These are phyloP conservation scores for Gopherus flavomarginatus DNA, from an alignment of 2,113 vertebrate genomes.

Conservation along the genomic window DNA sequence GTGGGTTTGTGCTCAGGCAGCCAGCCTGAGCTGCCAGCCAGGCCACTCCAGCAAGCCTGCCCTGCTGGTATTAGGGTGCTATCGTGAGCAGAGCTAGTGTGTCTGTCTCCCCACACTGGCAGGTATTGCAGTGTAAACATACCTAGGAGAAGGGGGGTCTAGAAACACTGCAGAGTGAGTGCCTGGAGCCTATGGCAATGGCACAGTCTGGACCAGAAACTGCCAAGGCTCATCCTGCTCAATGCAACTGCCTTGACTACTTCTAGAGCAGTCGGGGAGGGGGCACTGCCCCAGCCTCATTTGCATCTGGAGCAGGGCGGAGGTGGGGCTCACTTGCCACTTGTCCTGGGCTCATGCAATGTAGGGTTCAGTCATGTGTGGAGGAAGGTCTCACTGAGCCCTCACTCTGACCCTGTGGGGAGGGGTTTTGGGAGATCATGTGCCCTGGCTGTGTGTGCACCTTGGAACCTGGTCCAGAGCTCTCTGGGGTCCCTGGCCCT, in stretches of 20 bases:
- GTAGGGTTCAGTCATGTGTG: background rate
- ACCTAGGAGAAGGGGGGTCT: background rate
- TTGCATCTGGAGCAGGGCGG: background rate
- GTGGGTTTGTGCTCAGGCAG: background rate
- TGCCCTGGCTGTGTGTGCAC: too few species aligned
- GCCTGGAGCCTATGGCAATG: background rate
- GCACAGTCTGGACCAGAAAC: background rate
- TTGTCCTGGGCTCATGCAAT: background rate
- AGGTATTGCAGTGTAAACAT: background rate
- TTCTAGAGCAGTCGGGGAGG: background rate
- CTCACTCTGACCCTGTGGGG: background rate
- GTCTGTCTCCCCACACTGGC: background rate
- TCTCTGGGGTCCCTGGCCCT: too few species aligned
- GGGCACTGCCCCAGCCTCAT: background rate
- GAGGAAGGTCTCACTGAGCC: background rate
- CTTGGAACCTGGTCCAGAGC: too few species aligned
- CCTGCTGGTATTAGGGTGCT: background rate
- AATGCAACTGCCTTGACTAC: background rate
- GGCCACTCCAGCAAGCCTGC: background rate
- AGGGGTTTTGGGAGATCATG: background rate
- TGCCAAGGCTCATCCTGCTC: background rate
- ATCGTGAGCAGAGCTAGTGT: background rate
- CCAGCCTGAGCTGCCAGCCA: too few species aligned
- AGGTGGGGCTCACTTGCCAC: background rate
- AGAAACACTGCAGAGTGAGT: background rate